A percentile compares a stretch with the other conserved stretches of the same genome.
Conservation (phyloP, 2,113 vertebrate genomes). For the Nipponia nippon region DNA sequence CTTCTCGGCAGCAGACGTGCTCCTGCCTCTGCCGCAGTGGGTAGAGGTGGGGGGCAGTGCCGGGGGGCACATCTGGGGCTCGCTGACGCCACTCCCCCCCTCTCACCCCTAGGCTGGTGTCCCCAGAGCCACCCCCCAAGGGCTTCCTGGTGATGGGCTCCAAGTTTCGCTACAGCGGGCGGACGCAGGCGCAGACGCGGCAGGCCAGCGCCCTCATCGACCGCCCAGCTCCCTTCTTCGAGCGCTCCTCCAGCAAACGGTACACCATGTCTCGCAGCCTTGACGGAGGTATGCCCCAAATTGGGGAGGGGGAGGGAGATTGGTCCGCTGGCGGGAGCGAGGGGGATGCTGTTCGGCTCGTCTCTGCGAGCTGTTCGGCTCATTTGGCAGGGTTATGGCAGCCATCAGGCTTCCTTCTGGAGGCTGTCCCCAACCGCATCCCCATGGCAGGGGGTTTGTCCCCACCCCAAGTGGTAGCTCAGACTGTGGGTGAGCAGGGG, state of each 20-base stretch:
- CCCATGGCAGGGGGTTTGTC: neutral
- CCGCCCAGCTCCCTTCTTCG: constrained; percentile 92
- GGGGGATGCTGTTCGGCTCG: rapidly evolving
- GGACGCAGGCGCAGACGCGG: constrained; percentile 94
- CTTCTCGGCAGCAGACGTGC: neutral
- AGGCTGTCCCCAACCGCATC: neutral
- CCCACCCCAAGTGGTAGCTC: neutral
- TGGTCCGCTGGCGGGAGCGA: neutral
- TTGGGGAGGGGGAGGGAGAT: neutral
- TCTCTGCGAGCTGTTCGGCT: neutral
- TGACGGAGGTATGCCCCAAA: constrained; percentile 85
- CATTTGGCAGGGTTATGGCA: neutral
- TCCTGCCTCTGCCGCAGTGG: neutral
- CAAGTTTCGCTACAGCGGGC: constrained; percentile 96
- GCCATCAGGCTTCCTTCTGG: neutral
- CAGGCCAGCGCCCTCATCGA: constrained; percentile 97
- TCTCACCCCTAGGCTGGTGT: constrained; percentile 83
- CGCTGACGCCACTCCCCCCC: neutral
- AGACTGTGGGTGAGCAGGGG: neutral
- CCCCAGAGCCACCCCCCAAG: constrained; percentile 94
- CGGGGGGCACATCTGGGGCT: rapidly evolving
- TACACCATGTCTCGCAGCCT: constrained; percentile 95
- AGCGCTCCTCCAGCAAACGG: constrained; percentile 93
- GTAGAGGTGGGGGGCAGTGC: rapidly evolving
- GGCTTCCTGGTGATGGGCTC: constrained; percentile 98